phyloP scores from a whole-genome alignment of 2,888 invertebrate species.

The Dicyrtoma fusca region DNA sequence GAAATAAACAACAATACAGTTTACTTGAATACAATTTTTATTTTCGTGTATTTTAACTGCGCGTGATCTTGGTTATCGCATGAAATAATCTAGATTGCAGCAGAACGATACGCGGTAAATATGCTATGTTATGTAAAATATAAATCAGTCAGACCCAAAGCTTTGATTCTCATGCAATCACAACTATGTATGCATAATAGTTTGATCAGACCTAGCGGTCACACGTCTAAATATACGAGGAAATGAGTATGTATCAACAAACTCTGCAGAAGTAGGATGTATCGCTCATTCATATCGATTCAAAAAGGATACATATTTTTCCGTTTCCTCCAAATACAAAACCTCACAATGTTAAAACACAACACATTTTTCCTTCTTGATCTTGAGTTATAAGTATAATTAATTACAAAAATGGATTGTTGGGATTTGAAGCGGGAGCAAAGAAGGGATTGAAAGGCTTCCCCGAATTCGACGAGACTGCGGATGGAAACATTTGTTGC shows the following conservation, averaged over 20 bases:
- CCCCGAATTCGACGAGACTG: slow-evolving; percentile 2
- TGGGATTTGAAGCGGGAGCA: slow-evolving; percentile 48
- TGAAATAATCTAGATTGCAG: too few relatives aligned
- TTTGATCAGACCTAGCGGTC: neutral
- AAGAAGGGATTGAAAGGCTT: slow-evolving; percentile 49
- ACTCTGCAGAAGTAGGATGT: slow-evolving; percentile 9
- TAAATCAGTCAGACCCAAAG: slow-evolving; percentile 8
- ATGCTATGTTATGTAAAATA: slow-evolving; percentile 5
- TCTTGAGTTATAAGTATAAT: neutral
- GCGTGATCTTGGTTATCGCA: too few relatives aligned
- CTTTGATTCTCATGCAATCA: slow-evolving; percentile 8
- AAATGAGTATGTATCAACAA: slow-evolving; percentile 22
- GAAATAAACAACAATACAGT: too few relatives aligned
- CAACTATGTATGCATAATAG: too few relatives aligned
- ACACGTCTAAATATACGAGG: neutral
- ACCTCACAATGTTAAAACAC: neutral
- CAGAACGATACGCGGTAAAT: too few relatives aligned
- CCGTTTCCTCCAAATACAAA: neutral
- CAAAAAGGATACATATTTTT: neutral
- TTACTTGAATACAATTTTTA: too few relatives aligned
- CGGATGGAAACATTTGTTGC: neutral
- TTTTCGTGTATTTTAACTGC: too few relatives aligned
- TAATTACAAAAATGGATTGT: slow-evolving; percentile 54
- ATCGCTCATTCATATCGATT: neutral
- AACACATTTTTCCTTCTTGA: neutral